phyloP scores from a whole-genome alignment of 1,140 invertebrate species.

The Drosophila arizonae region DNA sequence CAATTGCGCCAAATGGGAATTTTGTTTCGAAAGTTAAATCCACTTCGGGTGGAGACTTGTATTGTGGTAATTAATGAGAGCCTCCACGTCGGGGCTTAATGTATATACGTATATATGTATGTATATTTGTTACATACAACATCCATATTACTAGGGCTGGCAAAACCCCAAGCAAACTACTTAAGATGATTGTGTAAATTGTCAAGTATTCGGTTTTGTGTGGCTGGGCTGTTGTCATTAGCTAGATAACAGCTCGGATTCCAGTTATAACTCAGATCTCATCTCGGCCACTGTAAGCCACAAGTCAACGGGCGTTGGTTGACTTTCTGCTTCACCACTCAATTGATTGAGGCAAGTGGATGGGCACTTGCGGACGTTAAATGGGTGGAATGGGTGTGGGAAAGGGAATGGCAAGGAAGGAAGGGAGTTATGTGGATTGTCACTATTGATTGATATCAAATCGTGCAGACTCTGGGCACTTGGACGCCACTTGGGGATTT shows the following conservation, averaged over 20 bases:
- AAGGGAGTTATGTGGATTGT: constrained; percentile 37
- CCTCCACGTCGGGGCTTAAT: neutral
- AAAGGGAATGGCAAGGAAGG: neutral
- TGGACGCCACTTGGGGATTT: constrained; percentile 48
- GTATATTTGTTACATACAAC: neutral
- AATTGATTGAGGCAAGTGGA: constrained; percentile 53
- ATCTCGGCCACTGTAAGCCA: constrained; percentile 22
- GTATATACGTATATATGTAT: constrained; percentile 12
- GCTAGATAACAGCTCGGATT: constrained; percentile 38
- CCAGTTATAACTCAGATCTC: constrained; percentile 39
- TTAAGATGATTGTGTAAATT: constrained; percentile 23
- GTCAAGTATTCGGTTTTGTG: constrained; percentile 16
- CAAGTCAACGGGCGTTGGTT: constrained; percentile 31
- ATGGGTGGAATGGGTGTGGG: neutral
- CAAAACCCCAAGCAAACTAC: neutral
- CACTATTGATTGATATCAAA: constrained; percentile 59
- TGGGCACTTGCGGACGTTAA: constrained; percentile 8
- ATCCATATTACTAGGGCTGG: neutral
- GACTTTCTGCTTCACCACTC: constrained; percentile 50
- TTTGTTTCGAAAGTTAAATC: constrained; percentile 31
- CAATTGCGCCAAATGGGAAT: constrained; percentile 5
- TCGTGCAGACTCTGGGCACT: constrained; percentile 20
- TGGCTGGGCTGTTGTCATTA: constrained; percentile 33
- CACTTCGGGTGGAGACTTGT: constrained; percentile 17
- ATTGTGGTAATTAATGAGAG: constrained; percentile 38